Evolutionary conservation across 2,113 vertebrate species (phyloP).

Genomic region (Stegostoma tigrinum): DNA sequence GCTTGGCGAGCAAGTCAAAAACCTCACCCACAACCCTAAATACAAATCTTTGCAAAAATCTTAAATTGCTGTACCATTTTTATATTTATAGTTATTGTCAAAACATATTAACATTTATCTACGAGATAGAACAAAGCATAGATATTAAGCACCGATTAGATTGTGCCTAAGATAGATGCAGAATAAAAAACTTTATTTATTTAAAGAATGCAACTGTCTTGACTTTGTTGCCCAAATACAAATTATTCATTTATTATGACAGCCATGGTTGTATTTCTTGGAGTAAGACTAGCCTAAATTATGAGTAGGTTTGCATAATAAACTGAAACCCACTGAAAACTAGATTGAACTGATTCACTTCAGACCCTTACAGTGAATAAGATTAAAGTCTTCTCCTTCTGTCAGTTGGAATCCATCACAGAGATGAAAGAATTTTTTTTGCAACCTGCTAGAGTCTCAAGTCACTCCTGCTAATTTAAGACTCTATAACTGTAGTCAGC

Average conservation of each 20-base stretch:
- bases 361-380: not conserved
- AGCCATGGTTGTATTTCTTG: not conserved
- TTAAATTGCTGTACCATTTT: too few species aligned
- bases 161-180: not conserved
- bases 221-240: not conserved
- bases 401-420: constrained; percentile 10
- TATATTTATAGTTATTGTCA: not conserved
- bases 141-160: not conserved
- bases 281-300: not conserved
- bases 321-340: constrained; percentile 17
- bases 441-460: not conserved
- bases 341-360: constrained; percentile 16
- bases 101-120: not conserved
- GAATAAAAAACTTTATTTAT: constrained; percentile 10
- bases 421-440: not conserved
- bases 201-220: not conserved
- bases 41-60: too few species aligned
- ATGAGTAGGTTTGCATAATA: constrained; percentile 8
- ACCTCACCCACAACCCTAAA: too few species aligned
- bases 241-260: not conserved
- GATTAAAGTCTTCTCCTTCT: constrained; percentile 13
- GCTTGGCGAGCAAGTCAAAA: too few species aligned
- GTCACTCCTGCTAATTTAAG: not conserved
- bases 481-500: not conserved
- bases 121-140: not conserved